These are phyloP conservation scores for Zaprionus kolodkinae DNA, from an alignment of 1,140 invertebrate genomes.

Conservation along the genomic window DNA sequence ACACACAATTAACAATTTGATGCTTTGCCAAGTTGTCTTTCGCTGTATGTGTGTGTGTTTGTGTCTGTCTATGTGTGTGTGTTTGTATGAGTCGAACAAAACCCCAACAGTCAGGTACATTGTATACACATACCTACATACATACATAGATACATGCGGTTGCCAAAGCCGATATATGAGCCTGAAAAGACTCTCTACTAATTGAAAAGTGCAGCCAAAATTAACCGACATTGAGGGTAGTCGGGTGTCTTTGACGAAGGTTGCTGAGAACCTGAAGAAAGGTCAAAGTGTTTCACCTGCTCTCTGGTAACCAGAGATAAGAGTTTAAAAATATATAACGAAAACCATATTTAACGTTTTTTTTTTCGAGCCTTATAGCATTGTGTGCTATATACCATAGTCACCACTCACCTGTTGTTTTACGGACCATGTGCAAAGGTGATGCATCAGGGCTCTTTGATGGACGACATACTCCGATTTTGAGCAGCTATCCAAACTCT, in stretches of 20 bases:
- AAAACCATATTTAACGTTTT: neutral
- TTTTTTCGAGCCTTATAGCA: neutral
- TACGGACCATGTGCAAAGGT: too few species aligned
- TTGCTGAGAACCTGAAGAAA: neutral
- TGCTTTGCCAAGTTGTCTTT: constrained; percentile 57
- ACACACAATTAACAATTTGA: constrained; percentile 78
- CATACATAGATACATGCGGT: constrained; percentile 39
- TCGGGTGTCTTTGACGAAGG: neutral
- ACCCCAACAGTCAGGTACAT: constrained; percentile 52
- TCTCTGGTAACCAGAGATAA: neutral
- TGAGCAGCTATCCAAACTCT: too few species aligned
- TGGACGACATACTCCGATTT: too few species aligned
- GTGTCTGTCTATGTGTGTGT: constrained; percentile 12
- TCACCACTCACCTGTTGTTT: too few species aligned
- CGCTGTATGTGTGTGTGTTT: constrained; percentile 18
- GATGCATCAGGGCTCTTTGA: too few species aligned
- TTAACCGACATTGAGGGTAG: constrained; percentile 24
- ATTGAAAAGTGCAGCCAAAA: constrained; percentile 67
- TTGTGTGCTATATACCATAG: too few species aligned
- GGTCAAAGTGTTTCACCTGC: neutral
- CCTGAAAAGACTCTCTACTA: constrained; percentile 58
- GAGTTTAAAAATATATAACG: neutral
- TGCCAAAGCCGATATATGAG: constrained; percentile 61
- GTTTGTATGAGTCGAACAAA: constrained; percentile 34
- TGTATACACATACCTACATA: constrained; percentile 35